Conservation (phyloP, 2,113 vertebrate species). For the Siphamia tubifer region DNA sequence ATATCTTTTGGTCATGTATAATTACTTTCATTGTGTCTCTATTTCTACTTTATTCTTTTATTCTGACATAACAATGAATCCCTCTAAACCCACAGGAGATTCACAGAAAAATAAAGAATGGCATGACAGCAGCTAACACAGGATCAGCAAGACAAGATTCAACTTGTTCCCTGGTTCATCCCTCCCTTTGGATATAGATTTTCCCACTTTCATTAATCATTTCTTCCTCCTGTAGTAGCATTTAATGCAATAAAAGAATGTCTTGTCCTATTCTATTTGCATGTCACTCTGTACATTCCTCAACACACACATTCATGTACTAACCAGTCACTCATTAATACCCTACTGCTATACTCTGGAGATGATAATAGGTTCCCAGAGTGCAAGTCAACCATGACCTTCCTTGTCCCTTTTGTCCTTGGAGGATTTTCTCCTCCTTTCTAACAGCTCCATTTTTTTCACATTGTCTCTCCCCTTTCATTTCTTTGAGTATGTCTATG, state of each 20-base stretch:
- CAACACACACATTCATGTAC: neutral
- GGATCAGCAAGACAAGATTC: conserved; percentile 10
- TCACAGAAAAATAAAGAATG: neutral
- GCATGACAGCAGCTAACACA: neutral
- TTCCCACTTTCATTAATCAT: neutral
- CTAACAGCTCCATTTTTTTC: neutral
- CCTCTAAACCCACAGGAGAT: neutral
- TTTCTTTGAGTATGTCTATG: neutral
- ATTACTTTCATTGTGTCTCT: neutral
- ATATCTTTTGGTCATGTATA: neutral
- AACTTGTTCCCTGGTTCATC: neutral
- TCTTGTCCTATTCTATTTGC: neutral
- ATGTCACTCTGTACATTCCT: too few species aligned
- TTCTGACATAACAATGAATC: neutral
- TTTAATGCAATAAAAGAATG: too few species aligned
- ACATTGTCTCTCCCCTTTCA: neutral
- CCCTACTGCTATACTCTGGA: neutral
- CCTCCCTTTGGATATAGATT: neutral
- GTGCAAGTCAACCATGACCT: neutral
- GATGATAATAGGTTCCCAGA: neutral
- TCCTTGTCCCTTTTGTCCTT: neutral
- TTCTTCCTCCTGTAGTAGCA: too few species aligned
- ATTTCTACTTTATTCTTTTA: neutral
- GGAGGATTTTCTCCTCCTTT: neutral
- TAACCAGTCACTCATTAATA: neutral